Conservation (phyloP, 2,113 vertebrate genomes). For the Phodopus roborovskii region DNA sequence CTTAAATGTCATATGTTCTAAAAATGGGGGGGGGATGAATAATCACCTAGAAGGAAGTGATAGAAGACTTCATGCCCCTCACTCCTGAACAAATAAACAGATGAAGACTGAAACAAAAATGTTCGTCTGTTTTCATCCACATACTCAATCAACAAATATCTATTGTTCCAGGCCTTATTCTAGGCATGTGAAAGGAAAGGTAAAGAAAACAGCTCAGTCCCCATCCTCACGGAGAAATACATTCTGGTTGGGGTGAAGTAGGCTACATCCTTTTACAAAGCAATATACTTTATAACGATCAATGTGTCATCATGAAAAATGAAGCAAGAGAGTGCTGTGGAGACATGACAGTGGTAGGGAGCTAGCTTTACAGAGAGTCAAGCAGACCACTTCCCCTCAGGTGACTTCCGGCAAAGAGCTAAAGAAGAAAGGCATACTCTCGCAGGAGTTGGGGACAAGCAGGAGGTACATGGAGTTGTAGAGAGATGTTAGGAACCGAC, state of each 20-base stretch:
- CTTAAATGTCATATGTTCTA: neutral
- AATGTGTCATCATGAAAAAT: neutral
- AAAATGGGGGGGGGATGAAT: neutral
- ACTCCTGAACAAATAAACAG: neutral
- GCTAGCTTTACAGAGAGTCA: neutral
- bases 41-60: neutral
- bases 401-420: neutral
- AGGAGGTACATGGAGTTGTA: too few species aligned
- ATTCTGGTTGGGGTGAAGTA: neutral
- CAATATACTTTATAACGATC: neutral
- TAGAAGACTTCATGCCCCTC: neutral
- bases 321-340: neutral
- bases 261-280: neutral
- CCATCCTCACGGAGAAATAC: neutral
- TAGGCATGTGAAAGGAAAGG: neutral
- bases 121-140: neutral
- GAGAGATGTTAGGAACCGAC: too few species aligned
- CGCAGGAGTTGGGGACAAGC: neutral
- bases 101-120: neutral
- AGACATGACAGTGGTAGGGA: neutral
- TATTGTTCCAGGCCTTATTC: neutral
- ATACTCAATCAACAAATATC: neutral
- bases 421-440: rapidly evolving
- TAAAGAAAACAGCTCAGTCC: neutral
- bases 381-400: neutral